phyloP scores from a whole-genome alignment of 2,113 vertebrate species.

The Otocyon megalotis region DNA sequence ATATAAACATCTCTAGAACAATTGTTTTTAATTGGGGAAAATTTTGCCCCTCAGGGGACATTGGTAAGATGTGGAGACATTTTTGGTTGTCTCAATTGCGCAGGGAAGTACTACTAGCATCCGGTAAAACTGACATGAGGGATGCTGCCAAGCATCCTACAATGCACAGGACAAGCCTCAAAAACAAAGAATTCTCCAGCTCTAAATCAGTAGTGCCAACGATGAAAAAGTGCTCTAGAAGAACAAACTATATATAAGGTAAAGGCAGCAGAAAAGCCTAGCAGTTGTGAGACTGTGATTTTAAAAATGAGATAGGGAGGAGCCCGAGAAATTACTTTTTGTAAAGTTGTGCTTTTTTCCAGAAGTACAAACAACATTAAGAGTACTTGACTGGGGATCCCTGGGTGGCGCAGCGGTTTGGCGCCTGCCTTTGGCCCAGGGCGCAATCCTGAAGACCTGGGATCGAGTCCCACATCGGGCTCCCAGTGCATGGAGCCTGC shows the following conservation, averaged over 20 bases:
- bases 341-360: neutral
- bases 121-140: neutral
- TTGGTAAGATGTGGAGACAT: neutral
- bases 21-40: neutral
- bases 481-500: too few species aligned
- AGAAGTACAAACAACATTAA: neutral
- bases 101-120: neutral
- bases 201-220: neutral
- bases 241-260: neutral
- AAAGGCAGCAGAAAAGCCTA: neutral
- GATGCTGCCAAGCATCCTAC: neutral
- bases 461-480: too few species aligned
- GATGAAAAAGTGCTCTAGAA: neutral
- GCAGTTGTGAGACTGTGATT: neutral
- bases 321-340: neutral
- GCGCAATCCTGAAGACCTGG: too few species aligned
- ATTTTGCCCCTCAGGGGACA: neutral
- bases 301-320: neutral
- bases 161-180: neutral
- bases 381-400: neutral
- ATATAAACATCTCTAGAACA: neutral
- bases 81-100: neutral
- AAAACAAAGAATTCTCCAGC: neutral
- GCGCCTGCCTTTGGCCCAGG: too few species aligned
- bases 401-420: too few species aligned